Evolutionary conservation across 2,888 invertebrate species (phyloP), one percentile per base, ranked within the genome.

Genomic region (Brachypalpus laphriformis): DNA sequence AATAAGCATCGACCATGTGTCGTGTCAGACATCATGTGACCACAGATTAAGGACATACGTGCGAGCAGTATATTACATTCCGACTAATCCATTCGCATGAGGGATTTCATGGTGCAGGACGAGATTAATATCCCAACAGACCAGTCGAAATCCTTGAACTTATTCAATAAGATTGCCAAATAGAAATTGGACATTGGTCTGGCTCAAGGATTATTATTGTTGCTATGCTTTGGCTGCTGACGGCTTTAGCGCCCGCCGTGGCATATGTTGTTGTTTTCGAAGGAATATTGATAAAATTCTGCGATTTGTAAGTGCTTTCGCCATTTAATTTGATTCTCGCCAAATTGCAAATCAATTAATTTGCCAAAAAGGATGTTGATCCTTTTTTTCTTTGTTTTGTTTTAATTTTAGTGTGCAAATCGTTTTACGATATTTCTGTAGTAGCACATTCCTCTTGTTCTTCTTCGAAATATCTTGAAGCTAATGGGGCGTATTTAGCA

Each of bases 21-120:
- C 77, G 66, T 82, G 78, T 34, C 56, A 68, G 78, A 77, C 66
- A 61, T 68, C 66, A 54, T 77, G 54, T 54, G 66, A 72, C 82
- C 66, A 72, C 47, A 71, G 59, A 82, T 77, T 77, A 77, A 72
- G 57, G 57, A 63, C 63, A 56, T 25, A 34, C 31, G 45, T 47
- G 16, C 34, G 66, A 8, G 37, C 56, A 40, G 31, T 45, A 63
- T 34, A 47, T 45, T 28, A 63, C 20, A 42, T 72, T 51, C 9
- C 31, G 8, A 56, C 45, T 63, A 56, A 65, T 71, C 70, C 49
- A 56, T 63, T 54, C 71, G 49, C 49, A 54, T 56, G 31, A 47
- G 47, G 37, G 45, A 71, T 63, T 77, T 56, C 37, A 45, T 37
- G 42, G 40, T 68, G 25, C 18, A 37, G 18, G 65, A 74, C 14